Base-by-base conservation (phyloP, 2,888 invertebrate genomes). In the Trachelus troglodyta region DNA sequence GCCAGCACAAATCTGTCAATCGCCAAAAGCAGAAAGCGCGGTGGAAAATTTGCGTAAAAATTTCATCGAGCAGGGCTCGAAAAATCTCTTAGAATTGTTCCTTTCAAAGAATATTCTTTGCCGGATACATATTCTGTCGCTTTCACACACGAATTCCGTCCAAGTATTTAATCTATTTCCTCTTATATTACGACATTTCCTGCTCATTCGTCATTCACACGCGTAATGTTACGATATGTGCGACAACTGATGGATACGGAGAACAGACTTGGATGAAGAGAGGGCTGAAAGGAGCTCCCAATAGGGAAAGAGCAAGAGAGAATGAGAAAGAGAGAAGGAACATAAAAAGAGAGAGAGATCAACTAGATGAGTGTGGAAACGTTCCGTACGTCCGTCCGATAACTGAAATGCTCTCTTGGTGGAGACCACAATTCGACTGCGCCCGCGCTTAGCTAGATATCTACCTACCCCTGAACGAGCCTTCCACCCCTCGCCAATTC, bases 361-460 rank as follows among this genome's bases (percentile, higher is more conserved):
- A 69, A 77, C 73, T 56, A 77, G 78, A 76, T 75, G 81, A 76
- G 69, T 69, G 34, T 23, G 56, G 56, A 56, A 23, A 56, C 56
- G 56, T 23, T 56, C 23, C 23, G 56, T 56, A 15, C 56, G 56
- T 40, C 15, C 15, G 30, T 71, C 71, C 71, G 71, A 33, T 31
- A 71, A 31, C 12, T 71, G 71, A 81, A 85, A 81, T 84, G 88
- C 87, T 88, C 84, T 87, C 88, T 87, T 87, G 86, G 79, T 86
- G 87, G 85, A 85, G 88, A 88, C 89, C 87, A 84, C 86, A 89
- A 87, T 84, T 85, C 89, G 87, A 90, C 89, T 89, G 89, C 89
- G 87, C 89, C 85, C 87, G 89, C 89, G 89, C 89, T 89, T 89
- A 86, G 87, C 87, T 83, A 85, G 86, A 89, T 89, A 88, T 87